Percentiles rank a stretch among this genome's conserved stretches.
phyloP scores from a whole-genome alignment of 2,113 vertebrate species.

The Stegostoma tigrinum region DNA sequence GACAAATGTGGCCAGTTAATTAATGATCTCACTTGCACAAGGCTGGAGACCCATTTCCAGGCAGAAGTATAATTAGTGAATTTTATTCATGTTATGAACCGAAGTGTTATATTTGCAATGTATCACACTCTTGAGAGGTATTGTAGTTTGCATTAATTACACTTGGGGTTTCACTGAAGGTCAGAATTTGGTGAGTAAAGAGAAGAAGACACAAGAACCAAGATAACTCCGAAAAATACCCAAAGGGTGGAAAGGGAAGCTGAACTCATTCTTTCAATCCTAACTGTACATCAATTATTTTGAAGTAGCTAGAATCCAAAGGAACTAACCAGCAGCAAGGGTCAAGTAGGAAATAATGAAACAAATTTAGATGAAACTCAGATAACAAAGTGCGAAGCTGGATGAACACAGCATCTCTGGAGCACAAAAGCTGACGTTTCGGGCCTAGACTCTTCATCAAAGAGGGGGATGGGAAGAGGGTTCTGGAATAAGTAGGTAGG shows the following conservation, averaged over 20 bases:
- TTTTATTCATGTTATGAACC: not conserved
- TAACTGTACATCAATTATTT: not conserved
- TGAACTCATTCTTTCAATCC: not conserved
- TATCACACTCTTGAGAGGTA: not conserved
- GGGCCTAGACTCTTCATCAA: no score
- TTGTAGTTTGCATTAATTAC: constrained; percentile 17
- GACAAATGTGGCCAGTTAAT: constrained; percentile 33
- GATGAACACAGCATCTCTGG: no score
- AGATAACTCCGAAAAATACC: not conserved
- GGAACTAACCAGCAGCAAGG: not conserved
- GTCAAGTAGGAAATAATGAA: not conserved
- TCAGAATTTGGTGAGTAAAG: not conserved
- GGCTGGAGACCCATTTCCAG: constrained; percentile 6
- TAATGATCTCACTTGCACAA: constrained; percentile 10
- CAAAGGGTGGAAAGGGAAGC: not conserved
- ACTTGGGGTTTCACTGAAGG: not conserved
- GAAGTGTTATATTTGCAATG: constrained; percentile 15
- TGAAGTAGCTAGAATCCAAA: not conserved
- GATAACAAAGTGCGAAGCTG: no score
- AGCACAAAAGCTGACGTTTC: no score
- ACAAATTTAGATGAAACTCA: not conserved
- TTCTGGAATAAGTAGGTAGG: no score
- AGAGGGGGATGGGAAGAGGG: no score
- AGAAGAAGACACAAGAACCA: not conserved
- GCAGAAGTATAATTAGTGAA: constrained; percentile 11